These are phyloP conservation scores for Holothuria leucospilota DNA, from an alignment of 53 echinoderm and acorn worm species.

Conservation along the genomic window DNA sequence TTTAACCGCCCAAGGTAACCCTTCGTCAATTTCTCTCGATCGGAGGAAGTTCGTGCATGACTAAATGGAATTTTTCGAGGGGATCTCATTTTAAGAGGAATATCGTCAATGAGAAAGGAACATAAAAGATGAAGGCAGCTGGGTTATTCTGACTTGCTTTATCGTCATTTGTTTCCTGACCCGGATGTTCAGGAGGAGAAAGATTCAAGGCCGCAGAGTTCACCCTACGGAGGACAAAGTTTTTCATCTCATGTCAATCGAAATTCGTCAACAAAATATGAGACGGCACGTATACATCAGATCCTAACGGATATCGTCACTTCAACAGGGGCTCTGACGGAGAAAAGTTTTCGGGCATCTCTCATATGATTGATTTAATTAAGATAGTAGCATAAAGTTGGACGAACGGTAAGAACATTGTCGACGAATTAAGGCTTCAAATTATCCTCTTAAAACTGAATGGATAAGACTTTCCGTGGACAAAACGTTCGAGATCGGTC, in stretches of 20 bases:
- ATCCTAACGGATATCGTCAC: neutral
- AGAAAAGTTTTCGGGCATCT: neutral
- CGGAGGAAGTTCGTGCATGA: slow-evolving; percentile 46
- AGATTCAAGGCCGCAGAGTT: slow-evolving; percentile 24
- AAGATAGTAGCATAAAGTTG: neutral
- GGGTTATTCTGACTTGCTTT: slow-evolving; percentile 33
- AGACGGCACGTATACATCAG: no score
- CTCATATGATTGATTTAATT: neutral
- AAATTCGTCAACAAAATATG: no score
- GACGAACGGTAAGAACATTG: no score
- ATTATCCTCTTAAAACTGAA: no score
- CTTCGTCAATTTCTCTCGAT: slow-evolving; percentile 14
- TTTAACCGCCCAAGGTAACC: slow-evolving; percentile 48
- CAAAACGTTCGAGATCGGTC: no score
- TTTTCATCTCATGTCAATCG: no score
- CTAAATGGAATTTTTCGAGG: slow-evolving; percentile 44
- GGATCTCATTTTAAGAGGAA: slow-evolving; percentile 41
- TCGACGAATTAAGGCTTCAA: no score
- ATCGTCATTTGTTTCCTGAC: slow-evolving; percentile 31
- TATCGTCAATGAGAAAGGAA: slow-evolving; percentile 33
- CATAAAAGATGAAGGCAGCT: slow-evolving; percentile 1
- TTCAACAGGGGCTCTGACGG: neutral
- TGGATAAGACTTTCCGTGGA: no score
- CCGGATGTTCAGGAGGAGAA: slow-evolving; percentile 23
- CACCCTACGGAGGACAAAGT: slow-evolving; percentile 24